phyloP scores from a whole-genome alignment of 1,140 invertebrate genomes.

The Subanguina moxae region DNA sequence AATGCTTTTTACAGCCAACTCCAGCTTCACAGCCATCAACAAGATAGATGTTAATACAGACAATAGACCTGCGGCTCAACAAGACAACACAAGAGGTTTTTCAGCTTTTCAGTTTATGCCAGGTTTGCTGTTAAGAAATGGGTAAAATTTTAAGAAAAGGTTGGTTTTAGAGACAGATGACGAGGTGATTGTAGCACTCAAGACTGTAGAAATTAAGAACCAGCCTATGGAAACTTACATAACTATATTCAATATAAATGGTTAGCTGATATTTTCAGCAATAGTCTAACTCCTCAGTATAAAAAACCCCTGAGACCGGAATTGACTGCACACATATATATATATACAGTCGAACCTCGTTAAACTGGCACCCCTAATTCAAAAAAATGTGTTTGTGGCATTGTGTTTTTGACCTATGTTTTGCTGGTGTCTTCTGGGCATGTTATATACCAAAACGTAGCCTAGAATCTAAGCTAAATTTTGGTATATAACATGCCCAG shows the following conservation, averaged over 20 bases:
- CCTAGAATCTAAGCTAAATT: too few relatives aligned
- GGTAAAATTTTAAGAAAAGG: too few relatives aligned
- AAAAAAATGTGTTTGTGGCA: too few relatives aligned
- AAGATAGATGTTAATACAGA: background rate
- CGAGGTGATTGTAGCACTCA: constrained; percentile 25
- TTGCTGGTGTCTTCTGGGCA: too few relatives aligned
- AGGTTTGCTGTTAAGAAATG: too few relatives aligned
- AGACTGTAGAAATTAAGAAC: constrained; percentile 24
- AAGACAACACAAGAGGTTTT: constrained; percentile 15
- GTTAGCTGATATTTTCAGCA: too few relatives aligned
- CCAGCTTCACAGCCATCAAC: background rate
- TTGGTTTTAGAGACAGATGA: constrained; percentile 35
- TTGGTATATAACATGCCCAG: too few relatives aligned
- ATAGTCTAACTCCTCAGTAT: constrained; percentile 15
- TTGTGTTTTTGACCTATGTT: too few relatives aligned
- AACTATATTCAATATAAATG: constrained; percentile 30
- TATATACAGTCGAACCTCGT: too few relatives aligned
- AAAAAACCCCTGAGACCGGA: constrained; percentile 31
- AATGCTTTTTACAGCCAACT: background rate
- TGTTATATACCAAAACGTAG: too few relatives aligned
- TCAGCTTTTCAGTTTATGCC: constrained; percentile 35
- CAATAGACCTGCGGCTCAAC: background rate
- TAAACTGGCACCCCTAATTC: too few relatives aligned
- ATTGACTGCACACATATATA: too few relatives aligned
- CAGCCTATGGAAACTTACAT: constrained; percentile 31